Evolutionary conservation across 2,797 vertebrate species (phyloP).

Genomic region (Arremon aurantiirostris): DNA sequence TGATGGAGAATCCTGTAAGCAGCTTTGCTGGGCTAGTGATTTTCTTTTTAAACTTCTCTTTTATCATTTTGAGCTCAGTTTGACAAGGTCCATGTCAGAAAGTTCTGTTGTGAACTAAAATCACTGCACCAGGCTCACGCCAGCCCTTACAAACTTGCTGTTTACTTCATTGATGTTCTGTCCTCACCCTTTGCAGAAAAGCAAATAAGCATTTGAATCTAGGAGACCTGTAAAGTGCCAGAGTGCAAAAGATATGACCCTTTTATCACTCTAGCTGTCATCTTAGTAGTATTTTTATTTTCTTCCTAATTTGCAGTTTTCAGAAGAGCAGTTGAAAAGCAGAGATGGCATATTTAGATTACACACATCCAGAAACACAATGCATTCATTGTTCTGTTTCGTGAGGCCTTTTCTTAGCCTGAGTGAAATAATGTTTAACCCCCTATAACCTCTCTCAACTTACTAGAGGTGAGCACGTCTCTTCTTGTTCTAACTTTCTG

Average conservation of each 20-base stretch:
- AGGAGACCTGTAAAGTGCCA: not conserved
- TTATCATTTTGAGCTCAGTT: not conserved
- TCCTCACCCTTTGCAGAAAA: not conserved
- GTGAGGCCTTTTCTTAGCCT: not conserved
- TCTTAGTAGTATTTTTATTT: constrained; percentile 1
- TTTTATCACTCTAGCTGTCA: not conserved
- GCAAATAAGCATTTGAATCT: not conserved
- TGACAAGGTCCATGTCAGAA: not conserved
- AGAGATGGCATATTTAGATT: constrained; percentile 39
- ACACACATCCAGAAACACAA: not conserved
- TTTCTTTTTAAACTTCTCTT: not conserved
- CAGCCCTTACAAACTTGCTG: not conserved
- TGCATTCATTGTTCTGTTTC: not conserved
- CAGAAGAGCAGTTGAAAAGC: constrained; percentile 11
- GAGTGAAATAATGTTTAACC: not conserved
- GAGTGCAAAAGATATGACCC: not conserved
- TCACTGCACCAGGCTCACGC: not conserved
- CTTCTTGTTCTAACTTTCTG: not conserved
- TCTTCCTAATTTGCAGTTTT: constrained; percentile 12
- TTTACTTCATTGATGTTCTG: not conserved
- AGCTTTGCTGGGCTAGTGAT: not conserved
- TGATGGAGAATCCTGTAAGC: not conserved
- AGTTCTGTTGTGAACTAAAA: not conserved
- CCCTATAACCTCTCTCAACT: not conserved
- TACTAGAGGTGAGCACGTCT: not conserved